These are phyloP conservation scores for Cerastoderma edule DNA, from an alignment of 2,888 invertebrate species.

Conservation along the genomic window DNA sequence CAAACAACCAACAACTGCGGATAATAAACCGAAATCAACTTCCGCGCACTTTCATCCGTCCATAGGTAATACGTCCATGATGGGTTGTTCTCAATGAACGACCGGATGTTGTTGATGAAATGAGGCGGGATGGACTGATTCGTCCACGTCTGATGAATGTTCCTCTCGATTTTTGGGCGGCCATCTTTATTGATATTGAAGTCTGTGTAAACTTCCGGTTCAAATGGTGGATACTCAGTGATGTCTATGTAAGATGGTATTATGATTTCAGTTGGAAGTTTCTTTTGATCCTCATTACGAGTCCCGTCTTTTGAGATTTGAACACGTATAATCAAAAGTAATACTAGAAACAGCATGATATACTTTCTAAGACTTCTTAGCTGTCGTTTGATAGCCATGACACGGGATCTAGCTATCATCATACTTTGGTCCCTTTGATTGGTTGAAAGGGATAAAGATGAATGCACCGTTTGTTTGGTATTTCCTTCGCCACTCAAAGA, in stretches of 20 bases:
- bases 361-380: too few relatives aligned
- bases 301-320: too few relatives aligned
- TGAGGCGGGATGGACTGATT: constrained; percentile 63
- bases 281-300: too few relatives aligned
- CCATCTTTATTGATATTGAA: constrained; percentile 7
- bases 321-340: too few relatives aligned
- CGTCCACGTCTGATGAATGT: constrained; percentile 77
- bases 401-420: too few relatives aligned
- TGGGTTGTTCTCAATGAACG: constrained; percentile 75
- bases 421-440: too few relatives aligned
- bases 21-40: constrained; percentile 71
- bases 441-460: too few relatives aligned
- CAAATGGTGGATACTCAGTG: constrained; percentile 15
- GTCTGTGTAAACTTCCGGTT: constrained; percentile 24
- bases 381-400: too few relatives aligned
- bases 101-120: constrained; percentile 69
- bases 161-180: constrained; percentile 29
- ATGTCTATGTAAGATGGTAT: background rate
- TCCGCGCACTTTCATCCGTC: constrained; percentile 77
- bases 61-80: constrained; percentile 81
- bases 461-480: too few relatives aligned
- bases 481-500: too few relatives aligned
- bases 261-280: background rate
- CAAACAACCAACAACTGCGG: constrained; percentile 69
- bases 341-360: too few relatives aligned